Conservation (phyloP, 2,888 invertebrate genomes). For the Papilio protenor region DNA sequence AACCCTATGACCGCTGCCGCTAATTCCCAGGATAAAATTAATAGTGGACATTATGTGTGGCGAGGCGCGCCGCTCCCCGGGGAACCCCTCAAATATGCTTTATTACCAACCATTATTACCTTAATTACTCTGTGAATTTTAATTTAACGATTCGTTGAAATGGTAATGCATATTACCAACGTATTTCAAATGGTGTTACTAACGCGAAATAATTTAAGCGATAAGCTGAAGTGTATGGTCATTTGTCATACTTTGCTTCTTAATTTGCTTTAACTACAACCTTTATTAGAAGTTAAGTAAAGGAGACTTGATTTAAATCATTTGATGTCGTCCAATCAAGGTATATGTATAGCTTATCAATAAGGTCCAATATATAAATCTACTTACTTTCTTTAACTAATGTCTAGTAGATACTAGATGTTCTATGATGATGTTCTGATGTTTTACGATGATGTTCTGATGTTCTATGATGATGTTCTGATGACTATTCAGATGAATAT, state of each 20-base stretch:
- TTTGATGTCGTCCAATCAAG: no score
- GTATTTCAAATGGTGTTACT: background rate
- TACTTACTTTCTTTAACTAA: background rate
- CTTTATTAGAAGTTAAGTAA: no score
- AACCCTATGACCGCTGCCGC: background rate
- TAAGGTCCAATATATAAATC: background rate
- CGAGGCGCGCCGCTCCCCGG: constrained; percentile 42
- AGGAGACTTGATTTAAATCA: no score
- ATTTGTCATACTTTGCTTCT: background rate
- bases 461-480: no score
- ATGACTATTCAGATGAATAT: no score
- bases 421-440: no score
- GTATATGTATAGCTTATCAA: background rate
- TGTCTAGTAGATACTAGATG: background rate
- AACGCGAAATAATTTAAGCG: background rate
- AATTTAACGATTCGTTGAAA: constrained; percentile 20
- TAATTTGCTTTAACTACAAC: background rate
- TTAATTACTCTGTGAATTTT: constrained; percentile 44
- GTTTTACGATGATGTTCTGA: no score
- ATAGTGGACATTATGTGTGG: constrained; percentile 47
- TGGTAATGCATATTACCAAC: background rate
- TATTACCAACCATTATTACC: constrained; percentile 42
- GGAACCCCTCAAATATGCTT: constrained; percentile 45
- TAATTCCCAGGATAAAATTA: constrained; percentile 42
- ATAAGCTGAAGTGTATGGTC: background rate